phyloP scores from a whole-genome alignment of 2,888 invertebrate genomes.

The Drosophila mayaguana region DNA sequence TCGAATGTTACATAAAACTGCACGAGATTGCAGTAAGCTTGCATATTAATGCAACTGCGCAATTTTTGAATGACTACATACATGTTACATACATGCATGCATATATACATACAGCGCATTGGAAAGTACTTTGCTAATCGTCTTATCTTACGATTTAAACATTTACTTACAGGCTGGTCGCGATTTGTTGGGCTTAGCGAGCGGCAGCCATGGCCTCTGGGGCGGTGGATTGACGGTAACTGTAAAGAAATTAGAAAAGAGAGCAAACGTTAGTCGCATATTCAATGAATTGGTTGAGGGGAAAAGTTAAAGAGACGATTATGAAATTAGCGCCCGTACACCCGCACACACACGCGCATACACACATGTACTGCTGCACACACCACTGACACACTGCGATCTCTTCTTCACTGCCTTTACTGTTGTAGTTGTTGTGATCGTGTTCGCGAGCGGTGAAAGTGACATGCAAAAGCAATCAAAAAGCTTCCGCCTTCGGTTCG shows the following conservation, averaged over 20 bases:
- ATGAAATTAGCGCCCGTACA: conserved; percentile 62
- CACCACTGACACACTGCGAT: conserved; percentile 48
- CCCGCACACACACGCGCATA: conserved; percentile 22
- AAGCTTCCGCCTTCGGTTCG: conserved; percentile 68
- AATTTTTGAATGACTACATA: neutral
- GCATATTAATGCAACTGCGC: neutral
- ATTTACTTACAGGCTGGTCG: conserved; percentile 94
- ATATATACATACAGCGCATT: neutral
- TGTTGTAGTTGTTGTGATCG: conserved; percentile 12
- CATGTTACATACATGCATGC: too few relatives aligned
- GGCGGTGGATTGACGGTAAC: conserved; percentile 96
- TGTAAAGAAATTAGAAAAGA: conserved; percentile 87
- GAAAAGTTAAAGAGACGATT: conserved; percentile 40
- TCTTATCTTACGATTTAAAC: neutral
- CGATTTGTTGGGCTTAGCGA: conserved; percentile 94
- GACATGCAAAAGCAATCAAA: conserved; percentile 83
- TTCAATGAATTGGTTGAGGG: conserved; percentile 20
- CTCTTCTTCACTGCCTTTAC: conserved; percentile 11
- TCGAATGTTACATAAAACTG: neutral
- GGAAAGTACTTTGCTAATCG: neutral
- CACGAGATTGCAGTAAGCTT: neutral
- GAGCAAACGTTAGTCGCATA: conserved; percentile 40
- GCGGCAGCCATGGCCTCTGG: conserved; percentile 97
- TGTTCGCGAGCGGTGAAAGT: conserved; percentile 82
- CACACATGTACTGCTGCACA: conserved; percentile 20